Percentiles rank a stretch among this genome's conserved stretches.
Evolutionary conservation across 2,888 invertebrate genomes (phyloP).

Genomic region (Elegia similella): DNA sequence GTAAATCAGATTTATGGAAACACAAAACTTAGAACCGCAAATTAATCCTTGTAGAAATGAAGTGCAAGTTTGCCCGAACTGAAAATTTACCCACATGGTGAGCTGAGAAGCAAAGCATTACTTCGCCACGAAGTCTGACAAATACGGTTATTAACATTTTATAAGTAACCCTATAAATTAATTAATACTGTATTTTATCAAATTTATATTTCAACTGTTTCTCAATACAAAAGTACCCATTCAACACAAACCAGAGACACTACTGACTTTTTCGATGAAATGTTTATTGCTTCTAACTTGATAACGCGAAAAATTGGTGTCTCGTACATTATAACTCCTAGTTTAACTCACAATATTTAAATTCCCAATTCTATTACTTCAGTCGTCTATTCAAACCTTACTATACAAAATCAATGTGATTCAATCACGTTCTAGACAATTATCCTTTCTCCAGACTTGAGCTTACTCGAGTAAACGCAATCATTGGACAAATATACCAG

Average conservation of each 20-base stretch:
- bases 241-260: conserved; percentile 14
- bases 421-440: conserved; percentile 9
- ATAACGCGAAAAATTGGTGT: conserved; percentile 50
- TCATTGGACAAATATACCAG: conserved; percentile 10
- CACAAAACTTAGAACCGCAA: too few species aligned
- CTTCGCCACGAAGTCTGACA: too few species aligned
- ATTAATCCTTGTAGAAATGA: too few species aligned
- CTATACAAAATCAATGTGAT: conserved; percentile 12
- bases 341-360: conserved; percentile 29
- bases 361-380: conserved; percentile 35
- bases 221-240: conserved; percentile 23
- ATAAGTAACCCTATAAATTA: too few species aligned
- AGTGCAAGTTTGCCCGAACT: too few species aligned
- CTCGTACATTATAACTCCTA: conserved; percentile 35
- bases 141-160: too few species aligned
- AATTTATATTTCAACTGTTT: too few species aligned
- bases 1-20: too few species aligned
- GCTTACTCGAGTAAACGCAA: conserved; percentile 9
- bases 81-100: too few species aligned
- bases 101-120: too few species aligned
- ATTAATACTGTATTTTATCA: too few species aligned
- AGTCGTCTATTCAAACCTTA: conserved; percentile 32
- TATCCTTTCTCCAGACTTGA: conserved; percentile 9
- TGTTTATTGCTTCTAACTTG: conserved; percentile 48
- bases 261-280: conserved; percentile 31